Percentiles rank a stretch among this genome's conserved stretches.
These are phyloP conservation scores for Hepsetus odoe DNA, from an alignment of 2,113 vertebrate genomes.

Conservation along the genomic window DNA sequence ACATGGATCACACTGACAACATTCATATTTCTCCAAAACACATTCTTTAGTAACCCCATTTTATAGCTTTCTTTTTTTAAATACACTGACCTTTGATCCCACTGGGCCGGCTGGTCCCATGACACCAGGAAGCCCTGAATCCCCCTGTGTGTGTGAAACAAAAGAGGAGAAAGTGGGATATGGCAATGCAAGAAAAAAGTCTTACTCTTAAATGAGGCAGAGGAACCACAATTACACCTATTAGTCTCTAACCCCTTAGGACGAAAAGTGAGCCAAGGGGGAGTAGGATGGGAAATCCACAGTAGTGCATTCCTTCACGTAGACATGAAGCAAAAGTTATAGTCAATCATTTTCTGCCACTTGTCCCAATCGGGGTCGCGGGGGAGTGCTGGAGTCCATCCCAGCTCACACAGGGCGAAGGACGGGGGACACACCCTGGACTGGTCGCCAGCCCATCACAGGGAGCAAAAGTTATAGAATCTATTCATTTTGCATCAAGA, in stretches of 20 bases:
- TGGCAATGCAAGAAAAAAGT: constrained; percentile 6
- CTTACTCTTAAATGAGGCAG: constrained; percentile 45
- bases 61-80: neutral
- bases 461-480: neutral
- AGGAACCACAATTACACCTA: constrained; percentile 47
- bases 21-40: neutral
- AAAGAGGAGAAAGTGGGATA: constrained; percentile 11
- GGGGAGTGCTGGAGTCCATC: too few relatives aligned
- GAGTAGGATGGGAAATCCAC: constrained; percentile 19
- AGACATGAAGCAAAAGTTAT: too few relatives aligned
- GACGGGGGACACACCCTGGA: too few relatives aligned
- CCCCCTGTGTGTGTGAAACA: constrained; percentile 61
- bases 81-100: constrained; percentile 67
- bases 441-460: too few relatives aligned
- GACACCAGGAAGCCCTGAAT: constrained; percentile 61
- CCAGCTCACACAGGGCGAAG: too few relatives aligned
- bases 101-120: constrained; percentile 54
- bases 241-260: constrained; percentile 22
- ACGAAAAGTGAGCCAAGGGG: neutral
- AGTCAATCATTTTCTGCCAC: too few relatives aligned
- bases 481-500: neutral
- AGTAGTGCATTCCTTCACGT: neutral
- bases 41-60: neutral
- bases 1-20: neutral
- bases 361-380: too few relatives aligned